Percentiles rank a stretch among this genome's conserved stretches.
phyloP scores from a whole-genome alignment of 2,113 vertebrate genomes.

The Hippocampus guttulatus region DNA sequence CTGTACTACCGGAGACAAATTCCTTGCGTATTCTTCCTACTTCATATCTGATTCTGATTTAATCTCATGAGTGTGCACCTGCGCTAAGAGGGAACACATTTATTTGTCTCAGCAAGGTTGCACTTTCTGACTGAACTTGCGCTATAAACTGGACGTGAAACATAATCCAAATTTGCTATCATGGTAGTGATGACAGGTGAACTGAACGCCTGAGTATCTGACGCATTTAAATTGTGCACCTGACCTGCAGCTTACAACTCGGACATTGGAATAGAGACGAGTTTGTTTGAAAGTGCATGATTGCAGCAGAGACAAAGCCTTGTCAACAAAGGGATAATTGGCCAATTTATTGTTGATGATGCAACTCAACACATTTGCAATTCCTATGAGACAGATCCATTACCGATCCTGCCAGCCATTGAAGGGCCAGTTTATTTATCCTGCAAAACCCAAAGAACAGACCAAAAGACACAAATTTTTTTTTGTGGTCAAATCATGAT shows the following conservation, averaged over 20 bases:
- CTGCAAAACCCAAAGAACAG: background rate
- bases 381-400: slow-evolving; percentile 52
- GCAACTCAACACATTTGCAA: slow-evolving; percentile 45
- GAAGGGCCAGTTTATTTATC: background rate
- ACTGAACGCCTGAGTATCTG: slow-evolving; percentile 36
- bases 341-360: slow-evolving; percentile 48
- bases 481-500: slow-evolving; percentile 22
- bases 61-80: slow-evolving; percentile 21
- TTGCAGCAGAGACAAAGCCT: slow-evolving; percentile 33
- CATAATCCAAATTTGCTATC: slow-evolving; percentile 5
- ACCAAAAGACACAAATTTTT: slow-evolving; percentile 14
- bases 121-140: slow-evolving; percentile 7
- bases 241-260: slow-evolving; percentile 28
- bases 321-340: slow-evolving; percentile 51
- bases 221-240: slow-evolving; percentile 15
- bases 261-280: slow-evolving; percentile 28
- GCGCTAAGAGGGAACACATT: background rate
- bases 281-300: slow-evolving; percentile 43
- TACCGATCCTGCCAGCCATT: slow-evolving; percentile 22
- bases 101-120: background rate
- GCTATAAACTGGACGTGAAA: background rate
- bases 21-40: too few relatives aligned
- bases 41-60: too few relatives aligned
- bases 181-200: slow-evolving; percentile 12
- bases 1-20: too few relatives aligned